Evolutionary conservation across 1,140 invertebrate species (phyloP).

Genomic region (Drosophila pandora): DNA sequence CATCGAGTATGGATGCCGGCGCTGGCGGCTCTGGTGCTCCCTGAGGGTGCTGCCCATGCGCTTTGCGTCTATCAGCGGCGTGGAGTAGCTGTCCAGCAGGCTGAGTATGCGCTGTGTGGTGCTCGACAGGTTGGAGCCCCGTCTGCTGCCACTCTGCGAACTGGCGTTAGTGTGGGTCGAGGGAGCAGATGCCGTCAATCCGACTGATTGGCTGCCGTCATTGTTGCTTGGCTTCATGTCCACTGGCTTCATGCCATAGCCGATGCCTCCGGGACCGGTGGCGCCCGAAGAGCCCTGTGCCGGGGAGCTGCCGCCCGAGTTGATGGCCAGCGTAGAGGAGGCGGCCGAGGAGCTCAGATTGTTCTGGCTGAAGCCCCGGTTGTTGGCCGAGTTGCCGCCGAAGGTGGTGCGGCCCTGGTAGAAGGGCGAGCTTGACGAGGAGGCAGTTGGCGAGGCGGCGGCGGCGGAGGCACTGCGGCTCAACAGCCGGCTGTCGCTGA

Average conservation of each 20-base stretch:
- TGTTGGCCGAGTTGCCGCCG: constrained; percentile 90
- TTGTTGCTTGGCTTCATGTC: constrained; percentile 34
- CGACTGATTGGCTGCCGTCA: not conserved
- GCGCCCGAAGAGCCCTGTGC: constrained; percentile 8
- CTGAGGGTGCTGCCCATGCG: constrained; percentile 86
- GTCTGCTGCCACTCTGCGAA: constrained; percentile 38
- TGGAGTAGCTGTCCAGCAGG: constrained; percentile 89
- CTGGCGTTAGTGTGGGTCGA: not conserved
- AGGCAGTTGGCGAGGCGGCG: constrained; percentile 2
- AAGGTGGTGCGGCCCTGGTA: constrained; percentile 92
- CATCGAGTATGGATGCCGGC: constrained; percentile 8
- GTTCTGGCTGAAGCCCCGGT: constrained; percentile 80
- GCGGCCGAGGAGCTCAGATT: constrained; percentile 32
- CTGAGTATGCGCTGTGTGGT: constrained; percentile 89
- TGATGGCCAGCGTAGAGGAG: constrained; percentile 29
- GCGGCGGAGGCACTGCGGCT: constrained; percentile 42
- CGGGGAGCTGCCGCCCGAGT: constrained; percentile 50
- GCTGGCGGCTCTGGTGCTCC: constrained; percentile 41
- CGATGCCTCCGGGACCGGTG: not conserved
- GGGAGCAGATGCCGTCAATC: not conserved
- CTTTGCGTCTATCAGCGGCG: constrained; percentile 89
- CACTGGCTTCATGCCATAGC: constrained; percentile 56
- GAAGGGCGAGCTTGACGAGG: constrained; percentile 87
- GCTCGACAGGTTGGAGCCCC: constrained; percentile 83
- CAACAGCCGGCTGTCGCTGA: constrained; percentile 78